phyloP scores from a whole-genome alignment of 2,797 vertebrate species.

The Myoxocephalus aenaeus region DNA sequence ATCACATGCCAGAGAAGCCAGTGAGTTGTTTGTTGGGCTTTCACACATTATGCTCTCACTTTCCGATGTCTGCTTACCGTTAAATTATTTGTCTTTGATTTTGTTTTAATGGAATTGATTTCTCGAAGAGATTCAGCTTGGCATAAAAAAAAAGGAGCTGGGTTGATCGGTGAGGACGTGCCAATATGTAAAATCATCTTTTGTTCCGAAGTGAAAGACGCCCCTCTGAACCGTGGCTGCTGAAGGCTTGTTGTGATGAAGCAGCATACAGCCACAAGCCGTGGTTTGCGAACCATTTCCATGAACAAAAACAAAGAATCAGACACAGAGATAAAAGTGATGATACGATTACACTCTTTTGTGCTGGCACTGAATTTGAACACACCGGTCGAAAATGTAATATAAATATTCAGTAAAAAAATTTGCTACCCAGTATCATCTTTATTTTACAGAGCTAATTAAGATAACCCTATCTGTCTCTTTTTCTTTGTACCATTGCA shows the following conservation, averaged over 20 bases:
- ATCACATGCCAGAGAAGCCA: slow-evolving; percentile 82
- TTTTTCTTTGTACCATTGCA: slow-evolving; percentile 62
- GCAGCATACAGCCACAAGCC: slow-evolving; percentile 30
- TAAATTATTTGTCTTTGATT: slow-evolving; percentile 58
- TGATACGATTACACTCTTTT: slow-evolving; percentile 13
- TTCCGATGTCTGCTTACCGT: slow-evolving; percentile 53
- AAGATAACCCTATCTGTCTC: slow-evolving; percentile 55
- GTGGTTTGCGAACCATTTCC: slow-evolving; percentile 46
- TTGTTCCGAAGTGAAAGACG: slow-evolving; percentile 41
- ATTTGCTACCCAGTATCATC: not conserved
- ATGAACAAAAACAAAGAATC: slow-evolving; percentile 35
- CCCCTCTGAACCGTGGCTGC: slow-evolving; percentile 40
- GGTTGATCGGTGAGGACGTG: slow-evolving; percentile 28
- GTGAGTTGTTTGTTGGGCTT: slow-evolving; percentile 81
- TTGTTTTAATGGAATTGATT: slow-evolving; percentile 34
- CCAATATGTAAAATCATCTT: slow-evolving; percentile 39
- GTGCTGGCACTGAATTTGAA: slow-evolving; percentile 9
- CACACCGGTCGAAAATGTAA: not conserved
- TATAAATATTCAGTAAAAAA: not conserved
- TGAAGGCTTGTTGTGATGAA: slow-evolving; percentile 39
- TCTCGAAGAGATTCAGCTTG: slow-evolving; percentile 14
- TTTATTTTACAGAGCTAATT: slow-evolving; percentile 9
- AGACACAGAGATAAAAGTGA: slow-evolving; percentile 31
- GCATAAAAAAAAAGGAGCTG: not conserved
- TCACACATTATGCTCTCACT: slow-evolving; percentile 75